Evolutionary conservation across 2,113 vertebrate genomes (phyloP), one percentile per base, ranked within the genome.

Genomic region (Thermophis baileyi): DNA sequence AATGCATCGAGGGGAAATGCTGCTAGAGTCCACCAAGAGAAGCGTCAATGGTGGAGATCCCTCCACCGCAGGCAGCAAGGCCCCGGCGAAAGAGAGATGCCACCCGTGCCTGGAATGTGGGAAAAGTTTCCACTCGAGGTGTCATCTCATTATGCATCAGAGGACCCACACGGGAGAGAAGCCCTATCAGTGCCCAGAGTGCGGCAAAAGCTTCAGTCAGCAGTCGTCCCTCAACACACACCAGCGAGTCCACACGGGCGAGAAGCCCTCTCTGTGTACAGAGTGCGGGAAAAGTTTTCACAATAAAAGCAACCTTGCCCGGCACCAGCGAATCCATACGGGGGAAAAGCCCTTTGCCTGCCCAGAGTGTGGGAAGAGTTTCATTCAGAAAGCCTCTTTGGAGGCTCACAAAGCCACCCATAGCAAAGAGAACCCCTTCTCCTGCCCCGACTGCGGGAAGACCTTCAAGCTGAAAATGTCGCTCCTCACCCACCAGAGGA

Each of bases 201-300:
- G 95, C 46, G 54, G 87, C 47, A 94, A 93, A 46, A 55, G 93
- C 20, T 92, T 94, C 85, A 91, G 88, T 4, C 89, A 93, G 5
- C 91, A 89, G 24, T 87, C 93, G 9, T 92, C 87, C 35, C 85
- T 93, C 24, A 90, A 74, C 24, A 89, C 87, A 0, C 93, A 94
- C 46, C 93, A 94, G 91, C 90, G 89, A 30, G 93, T 94, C 87
- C 94, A 95, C 90, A 95, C 93, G 1, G 93, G 94, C 4, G 94
- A 95, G 87, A 94, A 94, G 35, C 92, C 94, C 27, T 92, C 86
- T 0, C 44, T 92, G 24, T 93, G 92, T 44, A 60, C 63, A 0
- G 90, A 89, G 40, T 94, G 94, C 2, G 94, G 92, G 53, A 93
- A 94, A 24, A 86, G 92, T 22, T 94, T 94, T 12, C 92, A 88